phyloP scores from a whole-genome alignment of 2,113 vertebrate species.

The Campylomormyrus tamandua region DNA sequence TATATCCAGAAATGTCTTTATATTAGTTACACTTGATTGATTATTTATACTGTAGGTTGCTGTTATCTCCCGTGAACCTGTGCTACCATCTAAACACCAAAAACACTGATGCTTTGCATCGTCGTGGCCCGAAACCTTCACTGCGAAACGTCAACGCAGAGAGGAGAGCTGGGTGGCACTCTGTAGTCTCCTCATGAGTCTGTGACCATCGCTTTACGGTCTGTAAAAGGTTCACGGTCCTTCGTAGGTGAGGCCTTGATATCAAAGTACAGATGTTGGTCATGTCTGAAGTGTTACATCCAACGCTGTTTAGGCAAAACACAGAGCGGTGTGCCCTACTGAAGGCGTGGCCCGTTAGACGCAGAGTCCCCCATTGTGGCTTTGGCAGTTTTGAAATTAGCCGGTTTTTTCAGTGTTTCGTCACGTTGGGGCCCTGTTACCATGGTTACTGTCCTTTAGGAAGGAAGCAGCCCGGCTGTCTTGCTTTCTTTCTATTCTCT shows the following conservation, averaged over 20 bases:
- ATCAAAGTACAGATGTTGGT: background rate
- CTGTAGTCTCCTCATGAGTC: background rate
- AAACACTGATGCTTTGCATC: background rate
- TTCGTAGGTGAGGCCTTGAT: background rate
- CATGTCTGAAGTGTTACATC: background rate
- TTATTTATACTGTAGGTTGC: background rate
- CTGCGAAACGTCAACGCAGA: background rate
- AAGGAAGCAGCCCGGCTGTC: background rate
- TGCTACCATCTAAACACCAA: background rate
- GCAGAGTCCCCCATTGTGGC: background rate
- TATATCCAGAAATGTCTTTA: background rate
- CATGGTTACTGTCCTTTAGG: conserved; percentile 4
- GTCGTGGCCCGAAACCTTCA: too few species aligned
- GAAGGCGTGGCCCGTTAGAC: background rate
- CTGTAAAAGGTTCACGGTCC: background rate
- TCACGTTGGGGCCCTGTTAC: background rate
- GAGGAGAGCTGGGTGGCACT: background rate
- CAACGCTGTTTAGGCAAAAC: background rate
- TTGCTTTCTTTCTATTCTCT: background rate
- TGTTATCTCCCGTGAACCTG: background rate
- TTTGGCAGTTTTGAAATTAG: background rate
- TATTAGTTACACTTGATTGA: background rate
- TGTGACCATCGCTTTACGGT: background rate
- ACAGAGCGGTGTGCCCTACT: background rate
- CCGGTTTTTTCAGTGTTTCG: background rate